Conservation (phyloP, 37 sponge, comb jelly and placozoan species). For the Chondrilla cf. caribensis region DNA sequence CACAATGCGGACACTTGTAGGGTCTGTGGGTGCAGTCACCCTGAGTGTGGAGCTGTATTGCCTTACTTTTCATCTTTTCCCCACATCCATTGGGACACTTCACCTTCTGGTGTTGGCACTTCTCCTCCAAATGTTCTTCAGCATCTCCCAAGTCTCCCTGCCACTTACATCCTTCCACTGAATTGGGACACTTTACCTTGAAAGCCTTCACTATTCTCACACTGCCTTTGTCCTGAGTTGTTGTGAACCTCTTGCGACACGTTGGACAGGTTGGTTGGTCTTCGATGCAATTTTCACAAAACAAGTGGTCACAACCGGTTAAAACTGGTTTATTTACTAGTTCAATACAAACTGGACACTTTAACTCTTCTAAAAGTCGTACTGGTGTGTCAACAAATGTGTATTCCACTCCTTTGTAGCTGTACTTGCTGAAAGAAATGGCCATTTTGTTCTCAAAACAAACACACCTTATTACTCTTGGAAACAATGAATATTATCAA, state of each 20-base stretch:
- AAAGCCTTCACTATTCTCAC: background rate
- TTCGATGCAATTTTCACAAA: background rate
- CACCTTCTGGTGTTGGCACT: background rate
- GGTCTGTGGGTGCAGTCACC: background rate
- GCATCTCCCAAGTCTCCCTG: slow-evolving; percentile 18
- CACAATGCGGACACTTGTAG: background rate
- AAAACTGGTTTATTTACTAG: background rate
- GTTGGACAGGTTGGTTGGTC: background rate
- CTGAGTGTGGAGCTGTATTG: background rate
- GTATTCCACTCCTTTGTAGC: background rate
- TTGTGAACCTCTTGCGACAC: background rate
- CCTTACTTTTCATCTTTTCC: background rate
- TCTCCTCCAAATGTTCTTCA: background rate
- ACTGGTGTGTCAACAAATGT: background rate
- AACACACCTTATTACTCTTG: too few species aligned
- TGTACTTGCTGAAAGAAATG: background rate
- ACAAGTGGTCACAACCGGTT: slow-evolving; percentile 5
- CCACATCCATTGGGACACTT: background rate
- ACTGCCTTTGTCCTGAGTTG: background rate
- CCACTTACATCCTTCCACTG: background rate
- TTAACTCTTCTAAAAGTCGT: background rate
- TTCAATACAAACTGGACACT: slow-evolving; percentile 2
- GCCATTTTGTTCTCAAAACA: background rate
- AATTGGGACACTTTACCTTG: slow-evolving; percentile 8
- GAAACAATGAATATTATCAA: too few species aligned